A percentile compares a stretch with the other conserved stretches of the same genome.
Conservation (phyloP, 2,888 invertebrate species). For the Anaspis maculata region DNA sequence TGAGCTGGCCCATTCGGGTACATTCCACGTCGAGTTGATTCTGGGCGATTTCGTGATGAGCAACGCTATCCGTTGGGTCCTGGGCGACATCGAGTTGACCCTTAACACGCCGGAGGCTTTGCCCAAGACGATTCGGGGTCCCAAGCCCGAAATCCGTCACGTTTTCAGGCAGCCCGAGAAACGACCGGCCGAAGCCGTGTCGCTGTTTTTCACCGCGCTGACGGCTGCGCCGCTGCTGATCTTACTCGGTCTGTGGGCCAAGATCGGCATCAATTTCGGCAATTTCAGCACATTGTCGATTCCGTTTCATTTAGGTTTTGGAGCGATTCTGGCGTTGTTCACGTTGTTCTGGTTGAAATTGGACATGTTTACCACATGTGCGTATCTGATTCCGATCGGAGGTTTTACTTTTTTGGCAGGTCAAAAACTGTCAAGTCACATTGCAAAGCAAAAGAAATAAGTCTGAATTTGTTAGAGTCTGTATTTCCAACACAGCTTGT, state of each 20-base stretch:
- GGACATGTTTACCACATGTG: constrained; percentile 93
- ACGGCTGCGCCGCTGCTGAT: constrained; percentile 75
- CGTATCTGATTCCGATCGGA: constrained; percentile 78
- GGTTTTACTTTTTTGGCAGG: constrained; percentile 89
- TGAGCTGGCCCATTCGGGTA: constrained; percentile 71
- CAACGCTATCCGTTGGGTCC: constrained; percentile 80
- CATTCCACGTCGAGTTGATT: constrained; percentile 73
- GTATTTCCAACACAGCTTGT: no score
- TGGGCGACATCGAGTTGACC: constrained; percentile 71
- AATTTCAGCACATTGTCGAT: constrained; percentile 78
- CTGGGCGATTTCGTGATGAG: constrained; percentile 87
- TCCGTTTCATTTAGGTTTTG: constrained; percentile 84
- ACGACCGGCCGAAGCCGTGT: constrained; percentile 79
- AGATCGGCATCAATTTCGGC: constrained; percentile 77
- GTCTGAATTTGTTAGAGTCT: no score
- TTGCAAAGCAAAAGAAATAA: constrained; percentile 48
- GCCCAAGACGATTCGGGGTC: constrained; percentile 37
- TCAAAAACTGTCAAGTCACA: constrained; percentile 77
- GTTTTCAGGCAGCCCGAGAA: constrained; percentile 87
- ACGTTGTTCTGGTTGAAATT: constrained; percentile 86
- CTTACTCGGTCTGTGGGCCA: constrained; percentile 77
- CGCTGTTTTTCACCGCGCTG: constrained; percentile 82
- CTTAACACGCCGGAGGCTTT: constrained; percentile 43
- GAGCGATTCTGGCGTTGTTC: constrained; percentile 81
- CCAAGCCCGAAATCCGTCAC: constrained; percentile 62